phyloP scores from a whole-genome alignment of 2,797 vertebrate species.

The Malacoraja senta region DNA sequence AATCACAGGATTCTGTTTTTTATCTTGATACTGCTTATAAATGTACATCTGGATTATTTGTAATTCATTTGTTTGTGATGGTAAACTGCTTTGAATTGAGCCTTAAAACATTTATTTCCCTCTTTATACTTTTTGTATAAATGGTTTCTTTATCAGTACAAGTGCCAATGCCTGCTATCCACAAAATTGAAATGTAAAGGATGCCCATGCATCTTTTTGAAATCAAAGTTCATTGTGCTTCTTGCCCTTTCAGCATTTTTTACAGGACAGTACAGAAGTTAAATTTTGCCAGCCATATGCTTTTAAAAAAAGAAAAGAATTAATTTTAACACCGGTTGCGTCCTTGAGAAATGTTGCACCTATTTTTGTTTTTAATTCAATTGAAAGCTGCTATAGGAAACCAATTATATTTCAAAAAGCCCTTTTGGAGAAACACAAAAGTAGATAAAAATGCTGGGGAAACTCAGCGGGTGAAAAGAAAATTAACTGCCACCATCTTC shows the following conservation, averaged over 20 bases:
- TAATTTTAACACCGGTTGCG: neutral
- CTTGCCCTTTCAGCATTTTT: neutral
- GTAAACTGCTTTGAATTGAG: neutral
- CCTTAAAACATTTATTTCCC: neutral
- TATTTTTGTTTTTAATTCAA: neutral
- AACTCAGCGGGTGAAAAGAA: neutral
- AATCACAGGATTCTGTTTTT: neutral
- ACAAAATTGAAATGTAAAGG: neutral
- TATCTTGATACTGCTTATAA: neutral
- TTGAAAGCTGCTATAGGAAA: neutral
- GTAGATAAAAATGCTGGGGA: too few species aligned
- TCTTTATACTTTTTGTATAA: neutral
- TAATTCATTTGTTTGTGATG: neutral
- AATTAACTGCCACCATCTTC: too few species aligned
- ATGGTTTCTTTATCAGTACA: neutral
- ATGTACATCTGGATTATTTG: neutral
- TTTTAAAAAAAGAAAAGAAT: neutral
- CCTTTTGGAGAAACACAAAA: too few species aligned
- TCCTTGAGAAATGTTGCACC: neutral
- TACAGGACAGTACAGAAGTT: neutral
- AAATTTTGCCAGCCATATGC: neutral
- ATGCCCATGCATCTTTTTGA: neutral
- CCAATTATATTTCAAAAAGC: neutral
- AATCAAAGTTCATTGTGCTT: neutral
- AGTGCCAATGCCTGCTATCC: slow-evolving; percentile 5